Percentiles rank a stretch among this genome's conserved stretches.
These are phyloP conservation scores for Nomada goodeniana DNA, from an alignment of 2,888 invertebrate species.

Conservation along the genomic window DNA sequence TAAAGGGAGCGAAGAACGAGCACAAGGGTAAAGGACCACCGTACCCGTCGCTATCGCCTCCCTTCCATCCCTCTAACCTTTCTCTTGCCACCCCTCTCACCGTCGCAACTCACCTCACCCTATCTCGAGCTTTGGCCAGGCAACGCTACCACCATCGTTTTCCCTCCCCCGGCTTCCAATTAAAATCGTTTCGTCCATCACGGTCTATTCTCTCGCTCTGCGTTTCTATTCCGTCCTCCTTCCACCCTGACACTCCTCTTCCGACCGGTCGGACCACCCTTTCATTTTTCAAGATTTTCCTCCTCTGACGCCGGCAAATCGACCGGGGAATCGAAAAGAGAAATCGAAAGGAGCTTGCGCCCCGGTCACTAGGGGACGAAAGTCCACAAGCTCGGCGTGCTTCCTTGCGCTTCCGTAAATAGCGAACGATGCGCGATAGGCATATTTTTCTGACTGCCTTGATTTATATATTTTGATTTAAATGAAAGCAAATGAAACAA, in stretches of 20 bases:
- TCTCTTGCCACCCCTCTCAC: constrained; percentile 18
- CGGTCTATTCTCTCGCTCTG: constrained; percentile 7
- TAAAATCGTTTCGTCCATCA: constrained; percentile 72
- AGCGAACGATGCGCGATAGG: too few species aligned
- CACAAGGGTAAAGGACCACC: constrained; percentile 68
- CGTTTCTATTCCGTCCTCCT: background rate
- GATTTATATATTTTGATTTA: background rate
- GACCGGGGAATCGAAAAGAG: constrained; percentile 45
- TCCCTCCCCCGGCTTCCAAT: constrained; percentile 68
- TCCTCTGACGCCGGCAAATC: constrained; percentile 59
- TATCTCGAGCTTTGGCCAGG: constrained; percentile 46
- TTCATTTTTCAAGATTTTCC: constrained; percentile 77
- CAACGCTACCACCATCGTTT: constrained; percentile 42
- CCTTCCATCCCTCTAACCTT: constrained; percentile 36
- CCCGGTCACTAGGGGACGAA: constrained; percentile 62
- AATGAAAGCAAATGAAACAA: too few species aligned
- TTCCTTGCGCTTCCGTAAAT: constrained; percentile 1
- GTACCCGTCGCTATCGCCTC: constrained; percentile 41
- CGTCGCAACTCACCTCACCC: constrained; percentile 42
- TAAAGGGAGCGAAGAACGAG: constrained; percentile 55
- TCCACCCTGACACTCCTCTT: background rate
- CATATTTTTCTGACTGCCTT: background rate
- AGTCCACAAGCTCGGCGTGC: constrained; percentile 45
- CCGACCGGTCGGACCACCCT: constrained; percentile 39
- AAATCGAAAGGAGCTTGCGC: constrained; percentile 50